phyloP scores from a whole-genome alignment of 2,888 invertebrate species.

The Dione juno region DNA sequence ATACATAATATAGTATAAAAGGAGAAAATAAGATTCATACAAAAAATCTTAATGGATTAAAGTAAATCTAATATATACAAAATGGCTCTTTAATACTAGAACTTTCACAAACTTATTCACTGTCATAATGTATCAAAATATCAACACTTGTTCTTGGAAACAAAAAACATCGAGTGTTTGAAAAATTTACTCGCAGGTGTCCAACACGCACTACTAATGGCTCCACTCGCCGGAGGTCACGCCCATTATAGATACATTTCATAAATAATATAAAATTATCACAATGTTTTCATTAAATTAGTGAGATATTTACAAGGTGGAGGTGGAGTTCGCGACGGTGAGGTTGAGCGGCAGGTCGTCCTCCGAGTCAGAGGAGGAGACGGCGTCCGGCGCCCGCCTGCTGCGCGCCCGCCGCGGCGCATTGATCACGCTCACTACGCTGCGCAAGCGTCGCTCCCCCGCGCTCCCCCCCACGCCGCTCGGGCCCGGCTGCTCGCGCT shows the following conservation, averaged over 20 bases:
- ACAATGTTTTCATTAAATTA: conserved; percentile 36
- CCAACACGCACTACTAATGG: neutral
- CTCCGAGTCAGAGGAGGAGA: conserved; percentile 61
- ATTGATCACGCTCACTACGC: neutral
- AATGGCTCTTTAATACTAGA: conserved; percentile 15
- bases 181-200: neutral
- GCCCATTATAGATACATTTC: conserved; percentile 21
- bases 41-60: conserved; percentile 7
- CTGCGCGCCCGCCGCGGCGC: neutral
- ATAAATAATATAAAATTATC: conserved; percentile 43
- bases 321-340: conserved; percentile 49
- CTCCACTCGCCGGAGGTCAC: neutral
- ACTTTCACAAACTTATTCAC: conserved; percentile 5
- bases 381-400: conserved; percentile 1
- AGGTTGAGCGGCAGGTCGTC: conserved; percentile 72
- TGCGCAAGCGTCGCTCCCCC: neutral
- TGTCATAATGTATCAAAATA: conserved; percentile 9
- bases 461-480: conserved; percentile 44
- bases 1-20: neutral
- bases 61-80: conserved; percentile 27
- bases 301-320: conserved; percentile 27
- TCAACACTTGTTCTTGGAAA: conserved; percentile 3
- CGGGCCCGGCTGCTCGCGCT: conserved; percentile 47
- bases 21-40: conserved; percentile 2
- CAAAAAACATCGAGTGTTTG: conserved; percentile 1